Conservation (phyloP, 2,888 invertebrate species). For the Brachypterus glaber region DNA sequence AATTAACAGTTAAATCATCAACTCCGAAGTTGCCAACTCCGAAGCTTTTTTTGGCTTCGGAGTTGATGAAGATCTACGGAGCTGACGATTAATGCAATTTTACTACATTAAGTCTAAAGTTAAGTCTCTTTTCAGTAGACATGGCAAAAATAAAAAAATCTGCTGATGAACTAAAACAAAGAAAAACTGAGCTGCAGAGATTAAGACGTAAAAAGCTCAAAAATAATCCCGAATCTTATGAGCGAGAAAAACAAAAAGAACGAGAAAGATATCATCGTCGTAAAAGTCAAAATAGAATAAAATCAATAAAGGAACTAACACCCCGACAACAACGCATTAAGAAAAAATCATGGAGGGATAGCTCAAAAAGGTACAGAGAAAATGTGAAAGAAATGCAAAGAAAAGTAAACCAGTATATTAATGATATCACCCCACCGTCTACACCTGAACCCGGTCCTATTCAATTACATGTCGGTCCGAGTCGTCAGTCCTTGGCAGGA, state of each 20-base stretch:
- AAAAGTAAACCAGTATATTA: not conserved
- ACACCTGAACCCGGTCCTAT: not conserved
- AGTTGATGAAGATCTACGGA: not conserved
- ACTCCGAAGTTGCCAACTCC: too few relatives aligned
- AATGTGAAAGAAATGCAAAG: not conserved
- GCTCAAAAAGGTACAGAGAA: not conserved
- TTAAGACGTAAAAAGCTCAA: slow-evolving; percentile 4
- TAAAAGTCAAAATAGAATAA: slow-evolving; percentile 18
- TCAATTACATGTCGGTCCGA: not conserved
- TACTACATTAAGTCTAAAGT: not conserved
- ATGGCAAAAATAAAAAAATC: slow-evolving; percentile 1
- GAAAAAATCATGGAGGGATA: not conserved
- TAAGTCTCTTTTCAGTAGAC: not conserved
- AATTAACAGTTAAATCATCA: not conserved
- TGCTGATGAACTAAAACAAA: slow-evolving; percentile 6
- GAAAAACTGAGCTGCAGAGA: slow-evolving; percentile 7
- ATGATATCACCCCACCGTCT: not conserved
- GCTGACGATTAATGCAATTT: not conserved
- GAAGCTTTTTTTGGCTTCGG: too few relatives aligned
- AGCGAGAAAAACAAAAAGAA: slow-evolving; percentile 1
- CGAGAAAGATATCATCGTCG: slow-evolving; percentile 8
- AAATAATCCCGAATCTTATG: not conserved
- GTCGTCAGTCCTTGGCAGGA: not conserved
- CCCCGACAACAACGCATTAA: slow-evolving; percentile 2
- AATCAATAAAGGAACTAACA: slow-evolving; percentile 18